Conservation (phyloP, 2,888 invertebrate species). For the Rhogogaster chlorosoma region DNA sequence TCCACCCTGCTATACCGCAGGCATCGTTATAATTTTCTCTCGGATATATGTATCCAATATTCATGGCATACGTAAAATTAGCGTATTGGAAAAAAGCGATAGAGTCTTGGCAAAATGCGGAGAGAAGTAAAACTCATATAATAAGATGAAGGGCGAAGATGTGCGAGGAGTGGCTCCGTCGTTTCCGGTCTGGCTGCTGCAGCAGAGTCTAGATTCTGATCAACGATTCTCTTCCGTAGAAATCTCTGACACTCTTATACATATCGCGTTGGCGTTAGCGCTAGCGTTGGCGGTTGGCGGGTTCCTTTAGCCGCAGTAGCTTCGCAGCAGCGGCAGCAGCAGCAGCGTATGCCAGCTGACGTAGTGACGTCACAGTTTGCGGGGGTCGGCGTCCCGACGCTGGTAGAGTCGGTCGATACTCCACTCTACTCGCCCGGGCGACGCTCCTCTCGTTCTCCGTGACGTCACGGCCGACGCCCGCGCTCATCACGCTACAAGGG, state of each 20-base stretch:
- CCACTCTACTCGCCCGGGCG: conserved; percentile 73
- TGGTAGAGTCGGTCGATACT: conserved; percentile 71
- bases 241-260: conserved; percentile 10
- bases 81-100: background rate
- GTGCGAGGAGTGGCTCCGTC: background rate
- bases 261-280: background rate
- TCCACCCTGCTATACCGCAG: background rate
- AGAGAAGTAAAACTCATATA: background rate
- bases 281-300: conserved; percentile 45
- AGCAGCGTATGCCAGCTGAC: conserved; percentile 72
- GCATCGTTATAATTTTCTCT: background rate
- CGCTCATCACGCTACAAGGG: conserved; percentile 53
- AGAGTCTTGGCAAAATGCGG: background rate
- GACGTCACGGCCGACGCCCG: conserved; percentile 65
- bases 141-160: background rate
- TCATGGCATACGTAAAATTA: background rate
- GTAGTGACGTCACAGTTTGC: conserved; percentile 73
- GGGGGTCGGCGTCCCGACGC: conserved; percentile 72
- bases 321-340: conserved; percentile 61
- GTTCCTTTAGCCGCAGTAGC: conserved; percentile 53
- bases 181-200: conserved; percentile 10
- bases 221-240: conserved; percentile 31
- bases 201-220: background rate
- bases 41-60: background rate
- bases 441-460: conserved; percentile 64